A percentile compares a stretch with the other conserved stretches of the same genome.
Evolutionary conservation across 2,113 vertebrate species (phyloP).

Genomic region (Prietella phreatophila): DNA sequence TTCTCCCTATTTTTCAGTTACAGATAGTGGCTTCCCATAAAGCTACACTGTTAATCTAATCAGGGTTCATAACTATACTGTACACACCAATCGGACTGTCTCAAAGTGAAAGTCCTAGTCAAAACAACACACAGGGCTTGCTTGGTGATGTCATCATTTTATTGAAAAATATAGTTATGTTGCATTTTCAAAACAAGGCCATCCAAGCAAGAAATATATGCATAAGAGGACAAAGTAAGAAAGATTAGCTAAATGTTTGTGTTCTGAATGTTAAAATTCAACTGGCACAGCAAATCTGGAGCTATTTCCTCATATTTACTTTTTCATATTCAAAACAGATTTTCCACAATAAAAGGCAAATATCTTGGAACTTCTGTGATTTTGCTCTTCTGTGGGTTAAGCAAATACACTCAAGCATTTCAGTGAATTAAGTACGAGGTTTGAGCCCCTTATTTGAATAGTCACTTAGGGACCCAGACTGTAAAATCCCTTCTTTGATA

Average conservation of each 20-base stretch:
- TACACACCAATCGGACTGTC: not conserved
- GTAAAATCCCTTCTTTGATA: constrained; percentile 39
- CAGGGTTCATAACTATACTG: not conserved
- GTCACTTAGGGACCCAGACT: constrained; percentile 32
- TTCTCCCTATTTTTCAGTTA: not conserved
- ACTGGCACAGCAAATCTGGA: not conserved
- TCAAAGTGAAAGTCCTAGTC: not conserved
- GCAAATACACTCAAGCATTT: constrained; percentile 34
- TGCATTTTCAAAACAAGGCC: constrained; percentile 55
- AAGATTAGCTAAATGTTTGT: constrained; percentile 35
- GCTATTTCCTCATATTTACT: not conserved
- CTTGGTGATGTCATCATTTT: constrained; percentile 59
- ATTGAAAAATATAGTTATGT: constrained; percentile 80
- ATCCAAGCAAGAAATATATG: constrained; percentile 55
- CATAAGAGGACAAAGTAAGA: constrained; percentile 46
- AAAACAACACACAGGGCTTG: not conserved
- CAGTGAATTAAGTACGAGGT: constrained; percentile 36
- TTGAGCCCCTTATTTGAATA: constrained; percentile 40
- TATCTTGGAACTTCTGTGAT: constrained; percentile 16
- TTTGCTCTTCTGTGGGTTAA: constrained; percentile 21
- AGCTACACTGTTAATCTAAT: not conserved
- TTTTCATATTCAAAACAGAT: constrained; percentile 25
- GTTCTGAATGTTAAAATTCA: not conserved
- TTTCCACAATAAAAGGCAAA: constrained; percentile 1
- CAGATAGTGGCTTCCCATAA: not conserved